phyloP scores from a whole-genome alignment of 2,888 invertebrate species.

The Sarcophaga carnaria region DNA sequence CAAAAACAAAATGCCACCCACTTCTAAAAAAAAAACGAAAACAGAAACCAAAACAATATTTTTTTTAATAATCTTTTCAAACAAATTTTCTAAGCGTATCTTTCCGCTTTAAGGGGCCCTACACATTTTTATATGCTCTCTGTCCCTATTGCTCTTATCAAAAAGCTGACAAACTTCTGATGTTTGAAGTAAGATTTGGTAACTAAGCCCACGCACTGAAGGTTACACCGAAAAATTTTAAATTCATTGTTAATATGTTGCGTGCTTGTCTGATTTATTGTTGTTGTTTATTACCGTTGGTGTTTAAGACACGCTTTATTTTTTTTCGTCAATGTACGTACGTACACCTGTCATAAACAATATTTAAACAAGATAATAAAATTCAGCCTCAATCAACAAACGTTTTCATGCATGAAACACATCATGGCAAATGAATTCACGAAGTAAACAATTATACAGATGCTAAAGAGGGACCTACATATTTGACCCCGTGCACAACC shows the following conservation, averaged over 20 bases:
- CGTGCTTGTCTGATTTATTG: background rate
- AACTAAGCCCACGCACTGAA: background rate
- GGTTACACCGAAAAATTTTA: background rate
- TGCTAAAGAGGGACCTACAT: no score
- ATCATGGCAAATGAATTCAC: no score
- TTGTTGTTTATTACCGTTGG: background rate
- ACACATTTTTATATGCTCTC: no score
- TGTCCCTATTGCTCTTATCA: no score
- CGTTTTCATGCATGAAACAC: no score
- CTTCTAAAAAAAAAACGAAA: background rate
- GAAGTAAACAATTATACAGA: no score
- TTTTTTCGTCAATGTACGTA: background rate
- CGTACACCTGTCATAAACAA: background rate
- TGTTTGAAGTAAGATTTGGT: background rate
- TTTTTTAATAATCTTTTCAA: background rate
- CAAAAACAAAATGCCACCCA: background rate
- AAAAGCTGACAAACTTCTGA: background rate
- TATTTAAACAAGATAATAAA: background rate
- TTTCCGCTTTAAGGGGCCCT: no score
- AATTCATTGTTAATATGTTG: no score
- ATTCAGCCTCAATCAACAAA: background rate
- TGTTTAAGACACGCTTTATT: background rate
- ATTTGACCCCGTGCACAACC: no score
- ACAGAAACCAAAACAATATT: background rate
- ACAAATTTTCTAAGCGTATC: background rate